phyloP scores from a whole-genome alignment of 64 coral and sea anemone genomes.

The Acropora yongei region DNA sequence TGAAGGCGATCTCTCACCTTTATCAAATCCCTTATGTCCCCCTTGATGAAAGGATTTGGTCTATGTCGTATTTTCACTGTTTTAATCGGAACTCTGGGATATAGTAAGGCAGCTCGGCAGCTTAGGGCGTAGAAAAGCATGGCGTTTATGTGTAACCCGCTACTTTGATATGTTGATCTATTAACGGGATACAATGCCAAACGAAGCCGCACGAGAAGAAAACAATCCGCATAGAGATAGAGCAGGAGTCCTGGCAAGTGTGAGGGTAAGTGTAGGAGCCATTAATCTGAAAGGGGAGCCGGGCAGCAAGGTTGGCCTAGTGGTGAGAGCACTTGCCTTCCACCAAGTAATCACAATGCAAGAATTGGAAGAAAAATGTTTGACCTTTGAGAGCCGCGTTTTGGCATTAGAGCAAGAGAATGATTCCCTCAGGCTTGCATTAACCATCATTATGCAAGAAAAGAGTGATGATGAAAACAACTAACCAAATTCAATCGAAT shows the following conservation, averaged over 20 bases:
- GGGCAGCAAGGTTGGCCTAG: no score
- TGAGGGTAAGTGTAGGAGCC: background rate
- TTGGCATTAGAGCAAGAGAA: no score
- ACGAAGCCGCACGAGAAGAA: background rate
- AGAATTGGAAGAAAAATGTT: no score
- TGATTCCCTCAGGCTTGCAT: no score
- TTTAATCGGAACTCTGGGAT: background rate
- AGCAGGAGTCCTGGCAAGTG: background rate
- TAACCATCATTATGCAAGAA: no score
- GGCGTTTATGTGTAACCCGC: background rate
- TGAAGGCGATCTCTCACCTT: slow-evolving; percentile 1
- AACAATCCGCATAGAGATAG: background rate
- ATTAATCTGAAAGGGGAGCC: background rate
- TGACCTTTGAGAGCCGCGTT: no score
- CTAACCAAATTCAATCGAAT: no score
- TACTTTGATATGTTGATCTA: background rate
- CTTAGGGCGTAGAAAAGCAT: background rate
- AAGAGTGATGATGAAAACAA: no score
- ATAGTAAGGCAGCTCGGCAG: no score
- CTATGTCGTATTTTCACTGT: slow-evolving; percentile 1
- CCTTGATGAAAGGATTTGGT: slow-evolving; percentile 2
- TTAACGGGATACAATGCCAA: background rate
- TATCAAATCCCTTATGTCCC: background rate
- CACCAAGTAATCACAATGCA: no score
- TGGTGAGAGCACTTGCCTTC: no score